A percentile compares a stretch with the other conserved stretches of the same genome.
These are phyloP conservation scores for Brachypodius melanocephalos DNA, from an alignment of 2,113 vertebrate genomes.

Conservation along the genomic window DNA sequence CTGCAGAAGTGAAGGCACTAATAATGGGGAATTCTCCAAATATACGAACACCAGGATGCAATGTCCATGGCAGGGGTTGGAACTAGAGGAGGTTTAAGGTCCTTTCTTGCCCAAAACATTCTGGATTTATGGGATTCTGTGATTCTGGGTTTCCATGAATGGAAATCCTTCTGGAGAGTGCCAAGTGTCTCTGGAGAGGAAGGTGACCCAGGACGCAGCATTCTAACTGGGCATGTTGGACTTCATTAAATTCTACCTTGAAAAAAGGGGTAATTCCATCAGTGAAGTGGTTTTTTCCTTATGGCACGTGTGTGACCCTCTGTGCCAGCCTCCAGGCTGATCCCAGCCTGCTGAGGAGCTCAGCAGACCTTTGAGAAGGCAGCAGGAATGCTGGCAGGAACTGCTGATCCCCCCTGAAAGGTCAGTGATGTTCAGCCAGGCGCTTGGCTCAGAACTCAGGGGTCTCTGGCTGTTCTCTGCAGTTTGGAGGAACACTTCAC, in stretches of 20 bases:
- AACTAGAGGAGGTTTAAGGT: background rate
- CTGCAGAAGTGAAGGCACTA: background rate
- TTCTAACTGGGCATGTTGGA: background rate
- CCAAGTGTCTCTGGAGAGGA: background rate
- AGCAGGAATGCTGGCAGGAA: background rate
- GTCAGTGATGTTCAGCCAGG: background rate
- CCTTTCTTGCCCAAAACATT: background rate
- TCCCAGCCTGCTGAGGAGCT: background rate
- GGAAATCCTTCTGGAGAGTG: background rate
- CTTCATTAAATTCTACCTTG: fast-evolving
- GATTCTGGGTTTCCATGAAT: background rate
- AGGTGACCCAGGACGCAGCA: background rate
- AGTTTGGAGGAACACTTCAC: background rate
- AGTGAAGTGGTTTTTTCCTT: background rate
- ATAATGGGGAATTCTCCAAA: background rate
- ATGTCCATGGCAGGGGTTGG: background rate
- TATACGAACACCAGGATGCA: background rate
- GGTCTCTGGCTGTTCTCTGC: background rate
- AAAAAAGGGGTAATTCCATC: background rate
- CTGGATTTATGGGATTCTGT: background rate
- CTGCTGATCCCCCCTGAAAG: background rate
- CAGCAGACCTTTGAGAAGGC: background rate
- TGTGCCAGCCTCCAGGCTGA: background rate
- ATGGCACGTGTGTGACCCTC: fast-evolving
- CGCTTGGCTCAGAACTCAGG: fast-evolving